Percentiles rank a stretch among this genome's conserved stretches.
Conservation (phyloP, 2,888 invertebrate genomes). For the Drosophila austrosaltans region DNA sequence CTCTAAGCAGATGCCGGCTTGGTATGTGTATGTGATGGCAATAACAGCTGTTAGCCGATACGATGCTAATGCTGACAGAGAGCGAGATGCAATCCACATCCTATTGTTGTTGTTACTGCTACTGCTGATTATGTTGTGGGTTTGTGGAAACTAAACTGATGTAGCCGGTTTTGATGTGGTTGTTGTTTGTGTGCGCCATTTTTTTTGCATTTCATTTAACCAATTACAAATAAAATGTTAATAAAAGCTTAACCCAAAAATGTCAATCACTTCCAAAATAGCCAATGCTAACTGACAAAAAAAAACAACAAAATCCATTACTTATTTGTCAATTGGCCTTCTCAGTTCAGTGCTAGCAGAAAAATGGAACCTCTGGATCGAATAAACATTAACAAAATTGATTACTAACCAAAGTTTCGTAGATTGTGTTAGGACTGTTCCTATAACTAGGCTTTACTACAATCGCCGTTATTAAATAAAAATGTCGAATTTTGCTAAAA, state of each 20-base stretch:
- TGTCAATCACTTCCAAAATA: slow-evolving; percentile 40
- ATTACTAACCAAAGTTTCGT: no score
- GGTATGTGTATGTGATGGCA: slow-evolving; percentile 8
- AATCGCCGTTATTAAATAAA: slow-evolving; percentile 2
- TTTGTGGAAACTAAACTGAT: slow-evolving; percentile 52
- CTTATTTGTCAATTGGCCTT: no score
- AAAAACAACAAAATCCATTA: slow-evolving; percentile 22
- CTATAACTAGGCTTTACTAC: slow-evolving; percentile 4
- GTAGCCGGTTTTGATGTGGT: slow-evolving; percentile 54
- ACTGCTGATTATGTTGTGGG: slow-evolving; percentile 31
- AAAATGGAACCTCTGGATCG: no score
- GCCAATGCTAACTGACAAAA: slow-evolving; percentile 26
- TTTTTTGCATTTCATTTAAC: slow-evolving; percentile 35
- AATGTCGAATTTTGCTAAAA: slow-evolving; percentile 34
- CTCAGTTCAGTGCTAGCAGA: no score
- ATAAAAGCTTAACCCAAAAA: slow-evolving; percentile 54
- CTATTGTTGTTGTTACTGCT: slow-evolving; percentile 23
- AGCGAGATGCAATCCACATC: slow-evolving; percentile 42
- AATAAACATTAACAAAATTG: no score
- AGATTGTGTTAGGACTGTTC: no score
- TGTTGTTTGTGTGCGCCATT: slow-evolving; percentile 34
- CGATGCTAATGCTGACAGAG: slow-evolving; percentile 32
- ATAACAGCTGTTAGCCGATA: slow-evolving; percentile 68
- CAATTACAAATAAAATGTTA: slow-evolving; percentile 42
- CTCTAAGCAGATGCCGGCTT: slow-evolving; percentile 38